Evolutionary conservation across 2,797 vertebrate species (phyloP).

Genomic region (Neosalanx taihuensis): DNA sequence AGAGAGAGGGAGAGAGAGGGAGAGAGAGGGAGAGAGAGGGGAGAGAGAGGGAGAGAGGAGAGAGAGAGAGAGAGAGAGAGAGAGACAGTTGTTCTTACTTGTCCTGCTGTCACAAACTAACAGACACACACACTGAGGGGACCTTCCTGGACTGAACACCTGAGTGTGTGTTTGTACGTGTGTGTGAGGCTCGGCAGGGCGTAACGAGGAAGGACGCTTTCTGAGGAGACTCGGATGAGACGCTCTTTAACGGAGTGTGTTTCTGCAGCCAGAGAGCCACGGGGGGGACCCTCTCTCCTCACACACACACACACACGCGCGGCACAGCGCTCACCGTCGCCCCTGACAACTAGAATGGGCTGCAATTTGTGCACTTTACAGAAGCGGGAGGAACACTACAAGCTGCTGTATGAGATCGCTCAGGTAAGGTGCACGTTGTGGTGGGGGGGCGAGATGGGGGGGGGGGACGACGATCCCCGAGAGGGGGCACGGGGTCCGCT

Average conservation of each 20-base stretch:
- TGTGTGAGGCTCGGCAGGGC: background rate
- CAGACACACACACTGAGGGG: background rate
- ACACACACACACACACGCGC: slow-evolving; percentile 59
- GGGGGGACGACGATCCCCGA: background rate
- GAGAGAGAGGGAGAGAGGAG: slow-evolving; percentile 18
- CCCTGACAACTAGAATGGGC: slow-evolving; percentile 92
- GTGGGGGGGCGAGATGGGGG: background rate
- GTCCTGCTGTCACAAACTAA: background rate
- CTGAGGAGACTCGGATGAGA: slow-evolving; percentile 91
- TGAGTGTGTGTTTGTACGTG: slow-evolving; percentile 30
- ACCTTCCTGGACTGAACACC: slow-evolving; percentile 57
- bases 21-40: slow-evolving; percentile 16
- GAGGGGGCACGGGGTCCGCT: background rate
- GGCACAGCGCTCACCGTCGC: slow-evolving; percentile 51
- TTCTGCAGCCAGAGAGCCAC: slow-evolving; percentile 74
- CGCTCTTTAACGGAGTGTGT: slow-evolving; percentile 80
- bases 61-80: slow-evolving; percentile 6
- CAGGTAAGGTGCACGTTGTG: slow-evolving; percentile 79
- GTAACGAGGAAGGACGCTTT: slow-evolving; percentile 54
- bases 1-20: slow-evolving; percentile 18
- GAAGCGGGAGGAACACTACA: slow-evolving; percentile 99
- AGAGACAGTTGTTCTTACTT: slow-evolving; percentile 49
- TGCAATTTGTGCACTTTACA: slow-evolving; percentile 99
- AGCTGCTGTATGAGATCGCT: slow-evolving; percentile 98
- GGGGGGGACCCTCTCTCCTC: slow-evolving; percentile 52